Base-by-base conservation (phyloP, 1,140 invertebrate species). In the Drosophila micromelanica region DNA sequence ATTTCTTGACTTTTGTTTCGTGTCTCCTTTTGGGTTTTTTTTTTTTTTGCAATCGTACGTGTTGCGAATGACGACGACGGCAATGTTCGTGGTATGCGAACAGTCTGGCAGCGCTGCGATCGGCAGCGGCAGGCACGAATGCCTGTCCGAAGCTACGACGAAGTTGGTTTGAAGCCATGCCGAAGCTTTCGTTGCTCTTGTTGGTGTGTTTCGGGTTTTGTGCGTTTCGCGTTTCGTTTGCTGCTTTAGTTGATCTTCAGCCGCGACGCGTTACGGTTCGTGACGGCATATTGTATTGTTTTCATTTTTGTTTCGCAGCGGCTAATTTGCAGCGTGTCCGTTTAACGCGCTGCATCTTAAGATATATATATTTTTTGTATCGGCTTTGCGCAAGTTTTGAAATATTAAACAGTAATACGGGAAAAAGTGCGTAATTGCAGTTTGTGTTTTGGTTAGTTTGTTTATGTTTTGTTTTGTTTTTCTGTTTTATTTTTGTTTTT, bases 191-290 rank as follows among this genome's bases (percentile, higher is more conserved):
- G 32, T 35, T 35, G 32, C 7, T 35, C 38, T 40, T n/a, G 38
- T 11, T 40, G 38, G 9, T 40, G 9, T 40, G 38, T 59, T 59
- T 57, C 55, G 40, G 23, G 13, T 43, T 40, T 65, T 40, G 54
- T 27, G 37, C 13, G 63, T 27, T 37, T 64, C 54, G 23, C 20
- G 48, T 30, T 49, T 49, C 27, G n/a, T 13, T 49, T 27, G 27
- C n/a, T 7, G 9, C 52, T 57, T 86, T 61, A 87, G 81, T 86
- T 75, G 60, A 67, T 80, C 49, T 82, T 68, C 78, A 76, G 75
- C 75, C 56, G 74, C 78, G 57, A 69, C 60, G 74, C 70, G 63
- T 62, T 49, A 52, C 76, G 64, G 78, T 87, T 76, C 56, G 46
- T 35, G 43, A 27, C 12, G 56, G 55, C 55, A n/a, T 27, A 38